phyloP scores from a whole-genome alignment of 2,113 vertebrate genomes.

The Microtus ochrogaster region DNA sequence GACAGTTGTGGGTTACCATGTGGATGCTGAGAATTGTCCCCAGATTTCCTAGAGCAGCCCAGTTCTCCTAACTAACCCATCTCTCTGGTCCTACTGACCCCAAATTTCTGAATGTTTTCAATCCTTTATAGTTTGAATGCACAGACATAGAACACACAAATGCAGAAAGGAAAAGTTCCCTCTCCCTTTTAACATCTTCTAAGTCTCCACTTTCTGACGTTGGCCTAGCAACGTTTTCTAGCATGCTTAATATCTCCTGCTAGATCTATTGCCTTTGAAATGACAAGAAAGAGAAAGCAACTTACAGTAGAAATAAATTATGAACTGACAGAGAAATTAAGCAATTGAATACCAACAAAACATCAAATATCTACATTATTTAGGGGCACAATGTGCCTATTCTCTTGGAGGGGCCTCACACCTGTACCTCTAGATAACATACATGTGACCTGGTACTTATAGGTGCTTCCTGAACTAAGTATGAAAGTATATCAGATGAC shows the following conservation, averaged over 20 bases:
- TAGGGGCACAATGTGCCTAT: accelerated
- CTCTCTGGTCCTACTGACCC: not conserved
- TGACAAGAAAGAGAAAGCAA: not conserved
- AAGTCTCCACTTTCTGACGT: not conserved
- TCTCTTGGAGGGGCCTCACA: accelerated
- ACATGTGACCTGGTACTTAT: not conserved
- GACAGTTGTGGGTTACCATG: not conserved
- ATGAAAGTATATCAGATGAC: not conserved
- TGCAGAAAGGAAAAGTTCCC: accelerated
- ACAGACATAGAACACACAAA: not conserved
- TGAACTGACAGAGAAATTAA: not conserved
- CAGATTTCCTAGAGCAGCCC: not conserved
- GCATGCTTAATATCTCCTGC: not conserved
- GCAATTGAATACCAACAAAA: not conserved
- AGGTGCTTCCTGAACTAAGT: not conserved
- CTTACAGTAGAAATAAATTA: not conserved
- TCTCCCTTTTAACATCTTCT: not conserved
- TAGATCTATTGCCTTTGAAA: not conserved
- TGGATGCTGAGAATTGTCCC: not conserved
- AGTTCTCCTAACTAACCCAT: not conserved
- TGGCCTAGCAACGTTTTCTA: not conserved
- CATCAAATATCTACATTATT: not conserved
- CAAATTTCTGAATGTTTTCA: not conserved
- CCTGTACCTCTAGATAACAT: not conserved
- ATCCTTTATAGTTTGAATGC: not conserved